Conservation (phyloP, 2,888 invertebrate species). For the Troilus luridus region DNA sequence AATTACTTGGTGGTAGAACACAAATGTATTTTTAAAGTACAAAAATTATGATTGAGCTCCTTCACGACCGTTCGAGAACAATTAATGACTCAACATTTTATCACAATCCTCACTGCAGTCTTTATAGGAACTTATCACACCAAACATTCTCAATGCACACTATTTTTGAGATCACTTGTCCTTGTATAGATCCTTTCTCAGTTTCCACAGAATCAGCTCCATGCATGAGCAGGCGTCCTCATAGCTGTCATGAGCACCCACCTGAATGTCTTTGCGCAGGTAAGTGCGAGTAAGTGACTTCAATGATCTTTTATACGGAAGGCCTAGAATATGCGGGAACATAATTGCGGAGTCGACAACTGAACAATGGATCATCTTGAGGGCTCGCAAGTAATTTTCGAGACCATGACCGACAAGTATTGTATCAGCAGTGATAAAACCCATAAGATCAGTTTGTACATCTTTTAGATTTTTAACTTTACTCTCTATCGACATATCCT, state of each 20-base stretch:
- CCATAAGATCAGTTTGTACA: conserved; percentile 88
- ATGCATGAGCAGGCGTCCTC: conserved; percentile 94
- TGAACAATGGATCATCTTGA: conserved; percentile 85
- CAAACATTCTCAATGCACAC: conserved; percentile 57
- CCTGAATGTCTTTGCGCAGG: conserved; percentile 88
- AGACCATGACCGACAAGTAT: conserved; percentile 96
- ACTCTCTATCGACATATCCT: conserved; percentile 74
- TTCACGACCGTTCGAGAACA: conserved; percentile 52
- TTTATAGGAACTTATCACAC: conserved; percentile 64
- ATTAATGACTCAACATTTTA: conserved; percentile 62
- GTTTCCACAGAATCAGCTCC: conserved; percentile 87
- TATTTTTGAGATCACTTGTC: conserved; percentile 63
- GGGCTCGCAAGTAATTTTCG: conserved; percentile 91
- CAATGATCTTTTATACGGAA: conserved; percentile 87
- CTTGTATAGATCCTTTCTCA: conserved; percentile 72
- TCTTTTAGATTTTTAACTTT: conserved; percentile 79
- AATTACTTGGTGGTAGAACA: too few relatives aligned
- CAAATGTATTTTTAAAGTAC: conserved; percentile 61
- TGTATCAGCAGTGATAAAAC: conserved; percentile 84
- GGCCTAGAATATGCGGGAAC: conserved; percentile 89
- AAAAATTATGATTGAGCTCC: conserved; percentile 61
- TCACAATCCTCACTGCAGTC: conserved; percentile 64
- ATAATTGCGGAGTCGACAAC: conserved; percentile 92
- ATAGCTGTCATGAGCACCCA: conserved; percentile 87
- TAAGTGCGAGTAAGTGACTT: conserved; percentile 81